These are phyloP conservation scores for Scophthalmus maximus DNA, from an alignment of 2,113 vertebrate species.

Conservation along the genomic window DNA sequence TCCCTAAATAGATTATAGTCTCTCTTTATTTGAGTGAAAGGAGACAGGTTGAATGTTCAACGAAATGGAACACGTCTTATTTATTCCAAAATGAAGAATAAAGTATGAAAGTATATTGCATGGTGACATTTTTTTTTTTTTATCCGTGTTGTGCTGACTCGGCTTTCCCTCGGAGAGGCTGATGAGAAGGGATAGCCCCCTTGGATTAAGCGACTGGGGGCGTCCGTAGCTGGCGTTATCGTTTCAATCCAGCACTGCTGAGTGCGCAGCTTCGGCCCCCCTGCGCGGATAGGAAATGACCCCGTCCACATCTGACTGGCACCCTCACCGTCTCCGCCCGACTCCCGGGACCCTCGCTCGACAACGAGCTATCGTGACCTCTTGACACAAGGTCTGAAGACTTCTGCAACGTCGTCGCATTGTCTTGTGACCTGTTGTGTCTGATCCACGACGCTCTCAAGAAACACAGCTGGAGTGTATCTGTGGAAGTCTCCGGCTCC, in stretches of 20 bases:
- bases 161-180: conserved; percentile 65
- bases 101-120: conserved; percentile 28
- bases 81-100: conserved; percentile 31
- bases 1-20: conserved; percentile 19
- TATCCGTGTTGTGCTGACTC: conserved; percentile 67
- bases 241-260: conserved; percentile 56
- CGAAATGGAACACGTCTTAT: conserved; percentile 17
- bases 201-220: conserved; percentile 2
- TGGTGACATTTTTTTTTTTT: conserved; percentile 38
- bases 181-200: conserved; percentile 68
- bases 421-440: conserved; percentile 65
- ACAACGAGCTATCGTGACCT: conserved; percentile 27
- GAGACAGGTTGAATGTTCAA: background rate
- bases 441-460: conserved; percentile 72
- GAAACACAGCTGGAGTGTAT: conserved; percentile 51
- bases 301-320: conserved; percentile 53
- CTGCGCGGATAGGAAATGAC: conserved; percentile 63
- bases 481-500: conserved; percentile 49
- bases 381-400: conserved; percentile 27
- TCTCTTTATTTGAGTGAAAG: conserved; percentile 14
- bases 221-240: conserved; percentile 31
- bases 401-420: conserved; percentile 31
- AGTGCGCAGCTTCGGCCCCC: conserved; percentile 31
- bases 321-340: conserved; percentile 46
- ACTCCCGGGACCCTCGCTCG: conserved; percentile 24